A percentile compares a stretch with the other conserved stretches of the same genome.
Evolutionary conservation across 2,797 vertebrate genomes (phyloP).

Genomic region (Amblyraja radiata): DNA sequence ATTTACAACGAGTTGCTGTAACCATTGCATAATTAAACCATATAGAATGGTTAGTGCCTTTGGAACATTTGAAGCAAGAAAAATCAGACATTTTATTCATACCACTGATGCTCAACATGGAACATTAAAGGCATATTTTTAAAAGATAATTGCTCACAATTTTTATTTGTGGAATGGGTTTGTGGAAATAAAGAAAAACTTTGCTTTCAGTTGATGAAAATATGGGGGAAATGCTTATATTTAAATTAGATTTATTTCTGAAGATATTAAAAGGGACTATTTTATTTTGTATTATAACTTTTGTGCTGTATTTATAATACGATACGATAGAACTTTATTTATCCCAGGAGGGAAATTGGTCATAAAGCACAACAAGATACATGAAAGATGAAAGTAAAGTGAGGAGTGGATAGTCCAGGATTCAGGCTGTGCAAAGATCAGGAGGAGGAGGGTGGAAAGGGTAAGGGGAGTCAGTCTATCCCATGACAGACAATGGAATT

Average conservation of each 20-base stretch:
- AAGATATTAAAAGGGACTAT: not conserved
- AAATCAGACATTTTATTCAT: not conserved
- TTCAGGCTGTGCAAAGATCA: no score
- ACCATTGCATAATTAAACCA: not conserved
- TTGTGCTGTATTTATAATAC: no score
- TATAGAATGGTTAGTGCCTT: not conserved
- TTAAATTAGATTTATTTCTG: not conserved
- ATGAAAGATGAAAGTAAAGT: no score
- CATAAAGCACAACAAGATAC: no score
- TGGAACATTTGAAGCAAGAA: not conserved
- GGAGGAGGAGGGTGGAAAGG: no score
- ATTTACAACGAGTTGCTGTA: not conserved
- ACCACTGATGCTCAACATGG: not conserved
- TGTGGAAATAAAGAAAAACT: not conserved
- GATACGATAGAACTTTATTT: no score
- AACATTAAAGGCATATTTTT: not conserved
- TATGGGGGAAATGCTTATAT: not conserved
- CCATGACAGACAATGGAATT: not conserved
- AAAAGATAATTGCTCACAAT: not conserved
- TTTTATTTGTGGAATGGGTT: not conserved
- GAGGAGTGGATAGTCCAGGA: no score
- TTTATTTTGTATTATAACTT: not conserved
- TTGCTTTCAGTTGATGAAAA: not conserved
- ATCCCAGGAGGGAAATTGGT: no score
- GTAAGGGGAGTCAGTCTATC: no score